phyloP scores from a whole-genome alignment of 2,797 vertebrate species.

The Hemitrygon akajei region DNA sequence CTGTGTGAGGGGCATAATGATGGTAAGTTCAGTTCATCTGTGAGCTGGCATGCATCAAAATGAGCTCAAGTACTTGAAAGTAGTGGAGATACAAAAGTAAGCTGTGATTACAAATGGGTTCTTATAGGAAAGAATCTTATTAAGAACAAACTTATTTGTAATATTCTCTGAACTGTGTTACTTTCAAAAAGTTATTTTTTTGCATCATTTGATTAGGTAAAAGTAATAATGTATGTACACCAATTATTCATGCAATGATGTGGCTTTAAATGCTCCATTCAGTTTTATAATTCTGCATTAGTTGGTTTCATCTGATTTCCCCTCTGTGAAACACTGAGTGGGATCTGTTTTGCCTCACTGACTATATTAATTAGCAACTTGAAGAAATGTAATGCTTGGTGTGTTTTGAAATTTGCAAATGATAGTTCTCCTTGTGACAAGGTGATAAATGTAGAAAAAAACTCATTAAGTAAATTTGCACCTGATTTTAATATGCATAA shows the following conservation, averaged over 20 bases:
- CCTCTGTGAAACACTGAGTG: neutral
- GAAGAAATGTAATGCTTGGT: neutral
- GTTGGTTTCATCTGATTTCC: neutral
- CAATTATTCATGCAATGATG: neutral
- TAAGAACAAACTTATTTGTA: neutral
- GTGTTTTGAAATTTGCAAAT: neutral
- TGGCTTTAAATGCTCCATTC: neutral
- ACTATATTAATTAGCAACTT: neutral
- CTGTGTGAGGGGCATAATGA: conserved; percentile 98
- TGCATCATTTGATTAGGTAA: neutral
- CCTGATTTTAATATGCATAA: neutral
- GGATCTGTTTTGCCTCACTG: neutral
- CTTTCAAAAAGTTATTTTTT: neutral
- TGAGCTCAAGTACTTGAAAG: neutral
- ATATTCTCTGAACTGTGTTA: neutral
- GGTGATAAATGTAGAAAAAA: neutral
- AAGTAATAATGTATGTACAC: neutral
- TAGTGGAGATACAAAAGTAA: neutral
- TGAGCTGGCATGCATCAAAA: neutral
- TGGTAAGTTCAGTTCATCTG: conserved; percentile 60
- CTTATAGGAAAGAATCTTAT: neutral
- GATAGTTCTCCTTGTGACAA: neutral
- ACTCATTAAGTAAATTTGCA: neutral
- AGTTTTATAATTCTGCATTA: neutral
- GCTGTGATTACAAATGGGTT: too few species aligned